phyloP scores from a whole-genome alignment of 92 coral and sea anemone genomes.

The Paramuricea clavata region DNA sequence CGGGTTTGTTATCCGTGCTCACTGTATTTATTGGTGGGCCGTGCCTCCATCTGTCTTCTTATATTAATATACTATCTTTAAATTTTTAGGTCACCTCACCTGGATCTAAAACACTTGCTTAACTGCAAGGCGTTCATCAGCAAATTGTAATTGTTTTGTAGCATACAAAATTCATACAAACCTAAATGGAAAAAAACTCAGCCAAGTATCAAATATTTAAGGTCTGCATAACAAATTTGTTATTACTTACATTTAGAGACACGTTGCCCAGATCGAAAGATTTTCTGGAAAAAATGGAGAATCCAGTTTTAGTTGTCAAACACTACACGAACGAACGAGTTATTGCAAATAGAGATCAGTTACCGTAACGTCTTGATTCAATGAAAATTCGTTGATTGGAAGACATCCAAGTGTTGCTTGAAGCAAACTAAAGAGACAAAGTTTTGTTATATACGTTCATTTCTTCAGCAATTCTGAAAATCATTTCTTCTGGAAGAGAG shows the following conservation, averaged over 20 bases:
- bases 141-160: slow-evolving; percentile 71
- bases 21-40: too few relatives aligned
- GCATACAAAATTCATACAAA: slow-evolving; percentile 85
- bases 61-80: too few relatives aligned
- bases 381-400: slow-evolving; percentile 79
- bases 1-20: too few relatives aligned
- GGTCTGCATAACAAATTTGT: neutral
- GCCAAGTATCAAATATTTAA: too few relatives aligned
- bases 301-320: neutral
- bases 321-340: too few relatives aligned
- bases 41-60: too few relatives aligned
- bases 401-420: slow-evolving; percentile 94
- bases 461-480: too few relatives aligned
- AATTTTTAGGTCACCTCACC: too few relatives aligned
- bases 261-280: slow-evolving; percentile 97
- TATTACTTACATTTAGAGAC: slow-evolving; percentile 96
- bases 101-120: slow-evolving; percentile 89
- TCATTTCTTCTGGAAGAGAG: too few relatives aligned
- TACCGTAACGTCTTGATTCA: slow-evolving; percentile 94
- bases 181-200: slow-evolving; percentile 50
- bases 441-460: too few relatives aligned
- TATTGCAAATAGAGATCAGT: slow-evolving; percentile 14
- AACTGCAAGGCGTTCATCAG: slow-evolving; percentile 85
- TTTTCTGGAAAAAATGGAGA: slow-evolving; percentile 75
- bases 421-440: slow-evolving; percentile 73